Base-by-base conservation (phyloP, 2,888 invertebrate genomes). In the Cordilura impudica region DNA sequence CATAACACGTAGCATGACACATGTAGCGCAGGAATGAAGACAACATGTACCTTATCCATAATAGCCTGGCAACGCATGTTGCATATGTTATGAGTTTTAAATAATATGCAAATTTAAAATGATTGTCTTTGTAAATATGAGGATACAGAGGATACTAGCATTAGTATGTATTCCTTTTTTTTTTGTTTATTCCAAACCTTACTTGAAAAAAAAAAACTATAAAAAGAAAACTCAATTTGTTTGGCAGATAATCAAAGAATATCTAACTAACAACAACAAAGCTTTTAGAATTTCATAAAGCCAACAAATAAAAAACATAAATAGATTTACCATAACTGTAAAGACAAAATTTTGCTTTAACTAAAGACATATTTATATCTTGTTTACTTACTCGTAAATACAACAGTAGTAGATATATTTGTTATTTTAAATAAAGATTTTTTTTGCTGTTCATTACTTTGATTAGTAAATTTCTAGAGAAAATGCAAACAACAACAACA, bases 81-180 rank as follows among this genome's bases (percentile, higher is more conserved):
- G 79, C 70, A 79, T 79, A 45, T 75, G 70, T 79, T 71, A 79
- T 75, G 49, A 79, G 70, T 43, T 69, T 51, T 54, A 74, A 61
- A 74, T 61, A 74, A 67, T 45, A 78, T 78, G 71, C 49, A 78
- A 78, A 76, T 75, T 70, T 69, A 14, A 71, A 65, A 61, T 75
- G 53, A 60, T 47, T 47, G n/a, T 53, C n/a, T 45, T 45, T 31
- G n/a, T n/a, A 8, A 4, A 31, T 4, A 31, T 7, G n/a, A 39
- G n/a, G 35, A 35, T 35, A n/a, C 35, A n/a, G 4, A 5, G 6
- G 26, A n/a, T n/a, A n/a, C 26, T 6, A 26, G 26, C 3, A 26
- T 26, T 26, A 4, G 4, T 26, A 26, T 26, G 3, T 26, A 26
- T 4, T 4, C 3, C 3, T 26, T 26, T 26, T 26, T 26, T 26